Conservation (phyloP, 2,888 invertebrate species). For the Leucophenga maculata region DNA sequence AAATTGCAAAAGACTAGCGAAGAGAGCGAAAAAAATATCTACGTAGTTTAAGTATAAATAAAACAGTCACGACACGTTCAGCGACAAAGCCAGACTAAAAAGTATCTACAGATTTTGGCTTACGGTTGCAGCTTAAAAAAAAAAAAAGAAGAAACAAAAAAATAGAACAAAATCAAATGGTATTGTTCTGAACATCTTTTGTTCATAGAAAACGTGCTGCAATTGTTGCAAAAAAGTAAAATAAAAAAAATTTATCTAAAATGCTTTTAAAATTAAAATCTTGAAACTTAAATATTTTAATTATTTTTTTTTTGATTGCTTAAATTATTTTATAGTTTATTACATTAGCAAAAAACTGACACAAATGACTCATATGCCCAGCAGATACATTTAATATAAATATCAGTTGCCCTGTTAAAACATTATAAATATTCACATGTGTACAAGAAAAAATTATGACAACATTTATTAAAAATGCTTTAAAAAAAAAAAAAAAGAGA, state of each 20-base stretch:
- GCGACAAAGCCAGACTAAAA: neutral
- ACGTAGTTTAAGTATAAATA: conserved; percentile 4
- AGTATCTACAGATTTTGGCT: no score
- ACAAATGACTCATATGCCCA: no score
- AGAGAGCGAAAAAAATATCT: neutral
- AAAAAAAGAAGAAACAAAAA: neutral
- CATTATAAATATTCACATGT: conserved; percentile 9
- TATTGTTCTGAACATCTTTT: no score
- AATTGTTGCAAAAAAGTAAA: neutral
- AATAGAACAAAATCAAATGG: neutral
- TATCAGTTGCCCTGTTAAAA: neutral
- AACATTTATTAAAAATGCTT: conserved; percentile 6
- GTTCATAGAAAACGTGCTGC: conserved; percentile 8
- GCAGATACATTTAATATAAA: neutral
- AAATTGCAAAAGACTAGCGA: conserved; percentile 17
- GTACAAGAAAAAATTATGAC: conserved; percentile 3
- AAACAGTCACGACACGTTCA: conserved; percentile 22
- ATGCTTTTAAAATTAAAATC: neutral
- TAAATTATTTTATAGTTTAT: neutral
- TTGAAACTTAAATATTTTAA: neutral
- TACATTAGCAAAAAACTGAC: neutral
- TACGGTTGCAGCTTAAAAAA: neutral
- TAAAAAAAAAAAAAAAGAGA: neutral
- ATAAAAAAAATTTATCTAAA: no score
- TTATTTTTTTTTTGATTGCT: neutral